Evolutionary conservation across 2,113 vertebrate species (phyloP).

Genomic region (Anhinga anhinga): DNA sequence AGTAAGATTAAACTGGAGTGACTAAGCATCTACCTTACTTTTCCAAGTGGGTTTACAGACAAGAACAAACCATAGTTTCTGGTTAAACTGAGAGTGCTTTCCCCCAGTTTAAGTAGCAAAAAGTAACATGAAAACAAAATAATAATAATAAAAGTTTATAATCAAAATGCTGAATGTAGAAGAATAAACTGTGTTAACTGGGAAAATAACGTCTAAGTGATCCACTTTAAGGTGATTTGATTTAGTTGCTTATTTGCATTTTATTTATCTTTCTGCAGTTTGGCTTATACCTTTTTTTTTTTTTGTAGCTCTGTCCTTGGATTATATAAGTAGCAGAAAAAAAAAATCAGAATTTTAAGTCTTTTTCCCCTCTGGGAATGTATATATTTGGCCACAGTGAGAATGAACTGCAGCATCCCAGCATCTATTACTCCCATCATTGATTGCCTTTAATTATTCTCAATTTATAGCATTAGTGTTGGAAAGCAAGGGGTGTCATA

Average conservation of each 20-base stretch:
- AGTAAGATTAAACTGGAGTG: slow-evolving; percentile 36
- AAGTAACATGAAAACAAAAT: background rate
- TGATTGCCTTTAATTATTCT: slow-evolving; percentile 33
- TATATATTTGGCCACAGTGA: background rate
- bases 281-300: background rate
- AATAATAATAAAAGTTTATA: background rate
- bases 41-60: background rate
- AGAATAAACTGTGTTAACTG: background rate
- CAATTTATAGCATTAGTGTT: slow-evolving; percentile 3
- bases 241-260: background rate
- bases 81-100: background rate
- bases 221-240: background rate
- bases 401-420: background rate
- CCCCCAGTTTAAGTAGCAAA: background rate
- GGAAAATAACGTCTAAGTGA: background rate
- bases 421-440: background rate
- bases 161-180: background rate
- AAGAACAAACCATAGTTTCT: background rate
- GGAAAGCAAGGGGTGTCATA: slow-evolving; percentile 1
- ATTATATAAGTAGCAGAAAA: background rate
- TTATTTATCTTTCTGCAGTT: background rate
- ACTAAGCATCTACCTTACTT: slow-evolving; percentile 25
- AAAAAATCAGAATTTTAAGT: background rate
- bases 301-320: background rate
- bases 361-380: background rate